Base-by-base conservation (phyloP, 2,113 vertebrate species). In the Tenebrosternarchus preto region DNA sequence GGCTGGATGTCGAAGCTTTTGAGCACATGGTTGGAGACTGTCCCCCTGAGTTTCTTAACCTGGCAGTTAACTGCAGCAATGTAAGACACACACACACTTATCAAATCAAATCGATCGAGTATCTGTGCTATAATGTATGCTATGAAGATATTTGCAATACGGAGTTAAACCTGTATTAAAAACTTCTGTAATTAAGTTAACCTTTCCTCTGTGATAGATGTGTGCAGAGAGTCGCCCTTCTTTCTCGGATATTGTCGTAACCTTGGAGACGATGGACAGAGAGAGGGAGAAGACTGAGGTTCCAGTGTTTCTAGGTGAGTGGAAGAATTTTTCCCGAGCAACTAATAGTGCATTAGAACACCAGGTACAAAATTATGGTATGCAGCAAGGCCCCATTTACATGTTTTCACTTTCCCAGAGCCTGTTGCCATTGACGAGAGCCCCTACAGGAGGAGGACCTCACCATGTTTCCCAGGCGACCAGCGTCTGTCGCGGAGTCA, bases 1-100 rank as follows among this genome's bases (percentile, higher is more conserved):
- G 97, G 12, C 91, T 99, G 86, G 96, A 99, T 0, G 76, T 95
- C 72, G 88, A 91, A 8, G 85, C 95, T 0, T 99, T 99, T 87
- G 91, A 92, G 84, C 93, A 92, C 77, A 92, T 99, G 93, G 93
- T 97, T 33, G 95, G 88, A 4, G 91, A 92, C 0, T 98, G 97
- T 84, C 97, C 96, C 0, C 74, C 86, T 0, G 86, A 91, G 0
- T 96, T 97, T 87, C 93, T 99, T 70, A 94, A 92, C 80, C 91
- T 98, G 7, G 94, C 97, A 67, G 94, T 98, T 82, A 92, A 93
- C 86, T 99, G 97, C 92, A 98, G 97, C 90, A 93, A 90, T 27
- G 97, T 98, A 88, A 93, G 96, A 9, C 5, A 67, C 12, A 25
- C 3, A 36, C 9, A 5, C 22, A 76, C 55, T 46, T 5, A 57